Evolutionary conservation across 1,140 invertebrate genomes (phyloP).

Genomic region (Xylocopa sonorina): DNA sequence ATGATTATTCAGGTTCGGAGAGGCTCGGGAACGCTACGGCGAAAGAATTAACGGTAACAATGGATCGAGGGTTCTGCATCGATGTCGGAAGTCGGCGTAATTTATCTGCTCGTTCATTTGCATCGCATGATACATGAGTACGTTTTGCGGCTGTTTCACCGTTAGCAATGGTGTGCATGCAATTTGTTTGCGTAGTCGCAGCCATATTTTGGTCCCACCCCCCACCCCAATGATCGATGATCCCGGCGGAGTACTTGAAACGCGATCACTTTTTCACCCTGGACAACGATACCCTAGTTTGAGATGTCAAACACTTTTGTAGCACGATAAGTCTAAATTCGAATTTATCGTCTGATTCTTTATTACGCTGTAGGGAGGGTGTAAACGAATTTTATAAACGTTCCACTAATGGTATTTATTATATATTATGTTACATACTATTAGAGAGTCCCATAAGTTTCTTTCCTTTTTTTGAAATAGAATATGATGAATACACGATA

Average conservation of each 20-base stretch:
- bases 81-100: conserved; percentile 24
- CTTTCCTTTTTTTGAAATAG: no score
- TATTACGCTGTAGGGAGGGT: no score
- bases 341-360: background rate
- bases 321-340: background rate
- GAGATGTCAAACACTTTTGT: background rate
- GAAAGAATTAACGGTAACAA: conserved; percentile 18
- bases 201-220: conserved; percentile 16
- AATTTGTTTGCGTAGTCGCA: conserved; percentile 14
- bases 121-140: conserved; percentile 26
- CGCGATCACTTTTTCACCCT: background rate
- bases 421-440: no score
- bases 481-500: no score
- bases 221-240: conserved; percentile 29
- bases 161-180: conserved; percentile 5
- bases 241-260: background rate
- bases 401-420: no score
- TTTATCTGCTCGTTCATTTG: conserved; percentile 38
- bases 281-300: background rate
- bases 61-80: background rate
- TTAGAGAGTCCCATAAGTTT: no score
- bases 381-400: no score
- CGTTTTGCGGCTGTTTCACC: conserved; percentile 31
- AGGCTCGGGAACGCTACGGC: background rate
- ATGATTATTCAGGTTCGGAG: background rate